Percentiles rank a stretch among this genome's conserved stretches.
phyloP scores from a whole-genome alignment of 2,888 invertebrate genomes.

The Plebejus argus region DNA sequence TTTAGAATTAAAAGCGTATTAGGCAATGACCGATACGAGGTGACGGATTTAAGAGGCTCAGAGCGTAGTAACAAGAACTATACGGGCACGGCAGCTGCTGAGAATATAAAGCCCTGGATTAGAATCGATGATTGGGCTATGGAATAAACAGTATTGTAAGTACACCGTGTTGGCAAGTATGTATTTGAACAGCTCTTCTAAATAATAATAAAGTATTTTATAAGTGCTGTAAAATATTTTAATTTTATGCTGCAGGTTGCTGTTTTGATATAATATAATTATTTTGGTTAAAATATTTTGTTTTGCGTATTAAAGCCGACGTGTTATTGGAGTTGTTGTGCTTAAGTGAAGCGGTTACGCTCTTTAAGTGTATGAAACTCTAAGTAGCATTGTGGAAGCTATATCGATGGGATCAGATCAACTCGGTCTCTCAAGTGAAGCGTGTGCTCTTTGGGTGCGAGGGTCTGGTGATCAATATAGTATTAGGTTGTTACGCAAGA shows the following conservation, averaged over 20 bases:
- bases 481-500: background rate
- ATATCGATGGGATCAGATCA: background rate
- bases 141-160: constrained; percentile 8
- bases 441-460: constrained; percentile 1
- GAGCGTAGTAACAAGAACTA: background rate
- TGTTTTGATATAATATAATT: too few species aligned
- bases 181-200: background rate
- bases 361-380: background rate
- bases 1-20: constrained; percentile 23
- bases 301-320: background rate
- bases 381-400: background rate
- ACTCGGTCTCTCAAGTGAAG: background rate
- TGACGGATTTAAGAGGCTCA: too few species aligned
- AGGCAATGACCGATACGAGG: background rate
- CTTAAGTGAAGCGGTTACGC: constrained; percentile 6
- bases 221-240: too few species aligned
- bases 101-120: constrained; percentile 28
- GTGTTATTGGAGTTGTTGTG: background rate
- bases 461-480: background rate
- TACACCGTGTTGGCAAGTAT: constrained; percentile 1
- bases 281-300: background rate
- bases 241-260: too few species aligned
- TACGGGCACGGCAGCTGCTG: background rate
- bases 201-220: too few species aligned
- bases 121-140: constrained; percentile 16